Evolutionary conservation across 1,140 invertebrate species (phyloP).

Genomic region (Dendroctonus ponderosae): DNA sequence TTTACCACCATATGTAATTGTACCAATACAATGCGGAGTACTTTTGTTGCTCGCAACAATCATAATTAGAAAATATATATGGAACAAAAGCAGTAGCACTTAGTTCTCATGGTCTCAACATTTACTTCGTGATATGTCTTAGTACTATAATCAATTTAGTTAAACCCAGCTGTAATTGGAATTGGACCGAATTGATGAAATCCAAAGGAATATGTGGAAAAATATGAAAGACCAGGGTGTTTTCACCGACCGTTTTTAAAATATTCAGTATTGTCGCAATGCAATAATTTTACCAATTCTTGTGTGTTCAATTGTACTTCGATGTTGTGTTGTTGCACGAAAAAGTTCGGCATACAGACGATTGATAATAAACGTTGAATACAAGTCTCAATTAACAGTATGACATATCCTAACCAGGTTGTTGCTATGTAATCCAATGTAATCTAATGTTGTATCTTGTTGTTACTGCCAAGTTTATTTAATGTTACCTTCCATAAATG

Average conservation of each 20-base stretch:
- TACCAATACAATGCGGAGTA: constrained; percentile 48
- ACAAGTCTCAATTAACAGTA: too few relatives aligned
- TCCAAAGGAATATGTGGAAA: neutral
- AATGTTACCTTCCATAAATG: too few relatives aligned
- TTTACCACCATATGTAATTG: constrained; percentile 51
- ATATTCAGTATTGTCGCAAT: too few relatives aligned
- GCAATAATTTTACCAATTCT: too few relatives aligned
- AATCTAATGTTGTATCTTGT: too few relatives aligned
- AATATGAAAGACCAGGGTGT: neutral
- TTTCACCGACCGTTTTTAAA: neutral
- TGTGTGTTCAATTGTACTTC: too few relatives aligned
- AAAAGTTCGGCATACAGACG: too few relatives aligned
- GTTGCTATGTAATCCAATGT: too few relatives aligned
- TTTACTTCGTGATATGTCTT: neutral
- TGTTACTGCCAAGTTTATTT: too few relatives aligned
- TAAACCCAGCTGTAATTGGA: neutral
- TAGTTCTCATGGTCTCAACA: neutral
- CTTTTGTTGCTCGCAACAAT: constrained; percentile 47
- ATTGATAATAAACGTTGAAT: too few relatives aligned
- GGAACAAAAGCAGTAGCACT: constrained; percentile 2
- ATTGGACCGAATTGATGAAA: neutral
- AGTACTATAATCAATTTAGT: neutral
- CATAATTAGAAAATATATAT: constrained; percentile 32
- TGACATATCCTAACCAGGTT: too few relatives aligned
- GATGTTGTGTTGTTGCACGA: too few relatives aligned